Conservation (phyloP, 2,113 vertebrate species). For the Phylloscopus trochilus region DNA sequence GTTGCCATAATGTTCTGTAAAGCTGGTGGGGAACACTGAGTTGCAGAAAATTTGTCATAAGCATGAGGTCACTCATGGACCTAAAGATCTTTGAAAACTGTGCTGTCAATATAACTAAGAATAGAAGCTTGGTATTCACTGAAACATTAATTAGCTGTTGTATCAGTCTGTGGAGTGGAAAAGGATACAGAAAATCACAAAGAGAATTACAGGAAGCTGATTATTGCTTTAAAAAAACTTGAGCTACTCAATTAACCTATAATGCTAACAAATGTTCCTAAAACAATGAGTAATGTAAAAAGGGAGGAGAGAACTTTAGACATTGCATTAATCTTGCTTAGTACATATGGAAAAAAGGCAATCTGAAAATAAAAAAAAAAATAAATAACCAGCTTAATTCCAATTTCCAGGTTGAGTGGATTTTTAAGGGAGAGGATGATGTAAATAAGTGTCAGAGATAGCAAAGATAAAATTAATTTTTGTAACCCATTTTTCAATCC, state of each 20-base stretch:
- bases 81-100: background rate
- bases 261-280: background rate
- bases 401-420: background rate
- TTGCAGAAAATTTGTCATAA: background rate
- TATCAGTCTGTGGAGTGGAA: background rate
- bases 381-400: background rate
- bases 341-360: background rate
- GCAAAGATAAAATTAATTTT: background rate
- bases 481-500: background rate
- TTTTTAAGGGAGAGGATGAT: background rate
- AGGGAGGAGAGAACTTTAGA: background rate
- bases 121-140: slow-evolving; percentile 31
- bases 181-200: background rate
- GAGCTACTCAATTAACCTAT: background rate
- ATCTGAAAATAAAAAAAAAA: background rate
- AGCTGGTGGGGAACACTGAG: background rate
- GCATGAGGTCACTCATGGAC: background rate
- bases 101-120: background rate
- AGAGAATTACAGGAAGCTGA: background rate
- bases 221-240: background rate
- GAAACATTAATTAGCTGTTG: background rate
- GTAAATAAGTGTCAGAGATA: background rate
- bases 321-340: background rate
- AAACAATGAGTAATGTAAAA: slow-evolving; percentile 9
- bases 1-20: background rate